These are phyloP conservation scores for Azorinus chamasolen DNA, from an alignment of 2,888 invertebrate genomes.

Conservation along the genomic window DNA sequence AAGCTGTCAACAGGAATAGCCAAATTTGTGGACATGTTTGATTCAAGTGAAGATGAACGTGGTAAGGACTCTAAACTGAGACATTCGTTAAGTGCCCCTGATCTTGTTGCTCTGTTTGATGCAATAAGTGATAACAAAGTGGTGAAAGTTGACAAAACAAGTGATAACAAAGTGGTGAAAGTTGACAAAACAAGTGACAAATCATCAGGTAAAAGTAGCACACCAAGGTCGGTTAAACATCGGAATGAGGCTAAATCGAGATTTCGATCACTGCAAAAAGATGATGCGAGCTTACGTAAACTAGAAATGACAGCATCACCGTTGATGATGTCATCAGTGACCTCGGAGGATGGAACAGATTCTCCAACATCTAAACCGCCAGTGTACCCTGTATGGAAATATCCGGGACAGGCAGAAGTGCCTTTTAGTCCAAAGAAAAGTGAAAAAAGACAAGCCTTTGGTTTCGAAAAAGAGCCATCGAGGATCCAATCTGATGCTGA, in stretches of 20 bases:
- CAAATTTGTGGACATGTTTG: slow-evolving; percentile 78
- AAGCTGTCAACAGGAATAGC: slow-evolving; percentile 76
- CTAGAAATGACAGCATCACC: slow-evolving; percentile 2
- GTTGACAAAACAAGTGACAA: slow-evolving; percentile 31
- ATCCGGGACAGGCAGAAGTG: slow-evolving; percentile 47
- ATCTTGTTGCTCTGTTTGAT: slow-evolving; percentile 71
- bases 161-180: slow-evolving; percentile 33
- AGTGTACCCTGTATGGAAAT: slow-evolving; percentile 67
- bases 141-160: slow-evolving; percentile 42
- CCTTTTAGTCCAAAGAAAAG: slow-evolving; percentile 28
- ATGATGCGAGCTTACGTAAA: slow-evolving; percentile 40
- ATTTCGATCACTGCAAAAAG: slow-evolving; percentile 51
- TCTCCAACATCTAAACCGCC: slow-evolving; percentile 71
- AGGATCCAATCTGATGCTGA: slow-evolving; percentile 45
- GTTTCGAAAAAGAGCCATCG: slow-evolving; percentile 25
- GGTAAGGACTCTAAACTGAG: slow-evolving; percentile 56
- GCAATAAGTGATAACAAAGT: slow-evolving; percentile 16
- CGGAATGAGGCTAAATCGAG: slow-evolving; percentile 67
- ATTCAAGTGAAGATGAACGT: slow-evolving; percentile 77
- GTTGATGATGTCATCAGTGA: slow-evolving; percentile 17
- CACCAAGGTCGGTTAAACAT: slow-evolving; percentile 72
- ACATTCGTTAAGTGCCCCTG: slow-evolving; percentile 82
- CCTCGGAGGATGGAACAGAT: slow-evolving; percentile 40
- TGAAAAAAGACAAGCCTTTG: slow-evolving; percentile 16
- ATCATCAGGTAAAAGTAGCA: slow-evolving; percentile 47